Percentiles rank a stretch among this genome's conserved stretches.
phyloP scores from a whole-genome alignment of 2,888 invertebrate species.

The Drosophila mettleri region DNA sequence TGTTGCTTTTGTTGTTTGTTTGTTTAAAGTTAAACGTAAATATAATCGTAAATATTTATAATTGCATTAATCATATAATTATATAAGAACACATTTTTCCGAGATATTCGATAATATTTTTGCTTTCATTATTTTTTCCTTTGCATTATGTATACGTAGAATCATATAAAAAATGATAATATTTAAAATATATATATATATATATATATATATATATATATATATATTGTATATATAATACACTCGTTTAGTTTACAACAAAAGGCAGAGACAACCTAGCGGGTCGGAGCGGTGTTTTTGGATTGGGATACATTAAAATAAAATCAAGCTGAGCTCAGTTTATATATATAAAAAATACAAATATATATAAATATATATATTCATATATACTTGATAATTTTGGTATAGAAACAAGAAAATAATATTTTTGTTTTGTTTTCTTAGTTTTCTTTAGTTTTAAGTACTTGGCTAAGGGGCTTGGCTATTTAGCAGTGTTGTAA shows the following conservation, averaged over 20 bases:
- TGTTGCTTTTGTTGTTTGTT: slow-evolving; percentile 35
- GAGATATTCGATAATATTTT: slow-evolving; percentile 71
- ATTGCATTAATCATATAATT: slow-evolving; percentile 69
- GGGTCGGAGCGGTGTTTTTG: slow-evolving; percentile 46
- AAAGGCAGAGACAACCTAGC: slow-evolving; percentile 77
- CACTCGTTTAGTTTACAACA: slow-evolving; percentile 73
- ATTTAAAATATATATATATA: slow-evolving; percentile 39
- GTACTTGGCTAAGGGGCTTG: slow-evolving; percentile 56
- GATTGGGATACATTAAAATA: slow-evolving; percentile 18
- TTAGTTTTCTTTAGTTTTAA: slow-evolving; percentile 23
- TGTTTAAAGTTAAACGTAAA: slow-evolving; percentile 60
- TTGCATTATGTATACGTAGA: slow-evolving; percentile 39
- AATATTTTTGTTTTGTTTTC: neutral
- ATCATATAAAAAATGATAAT: slow-evolving; percentile 59
- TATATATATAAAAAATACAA: neutral
- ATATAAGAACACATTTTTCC: slow-evolving; percentile 78
- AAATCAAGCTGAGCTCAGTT: slow-evolving; percentile 50
- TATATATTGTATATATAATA: slow-evolving; percentile 69
- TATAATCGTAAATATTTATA: slow-evolving; percentile 63
- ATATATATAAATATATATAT: neutral
- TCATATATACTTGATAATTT: slow-evolving; percentile 24
- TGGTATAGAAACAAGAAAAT: slow-evolving; percentile 31
- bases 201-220: slow-evolving; percentile 51
- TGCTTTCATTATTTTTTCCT: slow-evolving; percentile 19
- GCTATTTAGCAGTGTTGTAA: slow-evolving; percentile 37